A percentile compares a stretch with the other conserved stretches of the same genome.
Evolutionary conservation across 2,888 invertebrate species (phyloP).

Genomic region (Tachina grossa): DNA sequence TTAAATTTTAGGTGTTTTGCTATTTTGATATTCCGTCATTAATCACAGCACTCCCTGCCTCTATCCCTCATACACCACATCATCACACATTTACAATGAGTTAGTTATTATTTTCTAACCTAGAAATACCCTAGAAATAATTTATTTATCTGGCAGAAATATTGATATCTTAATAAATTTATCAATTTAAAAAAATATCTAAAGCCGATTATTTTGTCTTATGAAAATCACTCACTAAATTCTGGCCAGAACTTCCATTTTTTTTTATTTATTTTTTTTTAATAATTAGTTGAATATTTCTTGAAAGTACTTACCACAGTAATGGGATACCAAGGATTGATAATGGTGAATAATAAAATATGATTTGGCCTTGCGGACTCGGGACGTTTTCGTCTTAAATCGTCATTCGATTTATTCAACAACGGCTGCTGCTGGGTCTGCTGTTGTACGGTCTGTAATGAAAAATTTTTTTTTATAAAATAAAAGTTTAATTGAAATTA

Average conservation of each 20-base stretch:
- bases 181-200: too few species aligned
- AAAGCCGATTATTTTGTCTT: too few species aligned
- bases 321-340: conserved; percentile 99
- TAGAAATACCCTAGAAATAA: too few species aligned
- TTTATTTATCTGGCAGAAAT: too few species aligned
- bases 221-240: too few species aligned
- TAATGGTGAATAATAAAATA: conserved; percentile 97
- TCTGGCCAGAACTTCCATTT: not conserved
- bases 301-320: conserved; percentile 94
- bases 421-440: conserved; percentile 82
- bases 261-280: not conserved
- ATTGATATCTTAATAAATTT: too few species aligned
- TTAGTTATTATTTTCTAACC: too few species aligned
- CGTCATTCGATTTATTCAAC: conserved; percentile 84
- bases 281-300: not conserved
- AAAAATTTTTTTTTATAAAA: conserved; percentile 24
- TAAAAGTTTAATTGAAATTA: not conserved
- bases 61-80: too few species aligned
- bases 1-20: too few species aligned
- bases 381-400: conserved; percentile 89
- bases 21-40: too few species aligned
- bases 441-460: conserved; percentile 80
- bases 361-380: conserved; percentile 96
- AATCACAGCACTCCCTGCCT: too few species aligned
- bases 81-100: too few species aligned